These are phyloP conservation scores for Listronotus oregonensis DNA, from an alignment of 1,140 invertebrate genomes.

Conservation along the genomic window DNA sequence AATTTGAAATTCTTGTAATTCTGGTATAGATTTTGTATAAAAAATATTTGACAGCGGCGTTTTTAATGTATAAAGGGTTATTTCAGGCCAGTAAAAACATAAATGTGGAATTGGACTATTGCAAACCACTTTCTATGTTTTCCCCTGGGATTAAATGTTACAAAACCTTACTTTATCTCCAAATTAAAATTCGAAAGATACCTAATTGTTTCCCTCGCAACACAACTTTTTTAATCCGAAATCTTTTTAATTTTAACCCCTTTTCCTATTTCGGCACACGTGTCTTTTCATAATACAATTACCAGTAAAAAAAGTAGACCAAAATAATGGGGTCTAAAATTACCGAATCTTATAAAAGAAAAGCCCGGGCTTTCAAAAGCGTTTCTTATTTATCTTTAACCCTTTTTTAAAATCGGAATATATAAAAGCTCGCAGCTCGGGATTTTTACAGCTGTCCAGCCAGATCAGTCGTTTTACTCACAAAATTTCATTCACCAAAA, in stretches of 20 bases:
- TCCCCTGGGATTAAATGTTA: too few relatives aligned
- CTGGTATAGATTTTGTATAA: too few relatives aligned
- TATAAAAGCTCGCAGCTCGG: conserved; percentile 21
- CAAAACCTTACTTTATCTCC: too few relatives aligned
- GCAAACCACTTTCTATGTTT: too few relatives aligned
- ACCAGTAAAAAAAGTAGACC: conserved; percentile 20
- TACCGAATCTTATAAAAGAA: conserved; percentile 33
- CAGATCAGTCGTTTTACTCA: neutral
- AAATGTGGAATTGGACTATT: too few relatives aligned
- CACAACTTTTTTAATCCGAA: conserved; percentile 16
- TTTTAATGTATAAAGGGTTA: too few relatives aligned
- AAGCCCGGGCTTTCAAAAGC: conserved; percentile 22
- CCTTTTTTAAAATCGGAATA: conserved; percentile 39
- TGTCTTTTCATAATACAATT: conserved; percentile 33
- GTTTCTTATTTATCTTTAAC: conserved; percentile 38
- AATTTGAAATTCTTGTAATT: too few relatives aligned
- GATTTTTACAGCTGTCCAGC: conserved; percentile 9
- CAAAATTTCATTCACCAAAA: neutral
- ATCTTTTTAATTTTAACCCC: conserved; percentile 23
- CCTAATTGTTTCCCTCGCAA: too few relatives aligned
- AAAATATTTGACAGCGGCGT: too few relatives aligned
- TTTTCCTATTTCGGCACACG: conserved; percentile 28
- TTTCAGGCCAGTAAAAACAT: too few relatives aligned
- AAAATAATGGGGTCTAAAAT: conserved; percentile 39
- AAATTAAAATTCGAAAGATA: too few relatives aligned